These are phyloP conservation scores for Pentalonia nigronervosa DNA, from an alignment of 1,140 invertebrate genomes.

Conservation along the genomic window DNA sequence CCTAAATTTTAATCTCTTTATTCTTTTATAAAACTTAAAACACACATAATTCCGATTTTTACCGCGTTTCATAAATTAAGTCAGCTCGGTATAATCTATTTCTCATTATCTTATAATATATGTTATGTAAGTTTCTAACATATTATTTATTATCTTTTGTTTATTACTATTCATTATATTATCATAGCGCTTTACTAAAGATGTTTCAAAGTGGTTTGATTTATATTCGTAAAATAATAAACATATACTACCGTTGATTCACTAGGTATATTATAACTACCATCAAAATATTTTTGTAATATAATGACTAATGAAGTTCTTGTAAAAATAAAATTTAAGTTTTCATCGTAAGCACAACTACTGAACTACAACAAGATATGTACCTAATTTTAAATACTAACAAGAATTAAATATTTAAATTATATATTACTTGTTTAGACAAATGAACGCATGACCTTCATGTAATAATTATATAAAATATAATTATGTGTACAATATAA, in stretches of 20 bases:
- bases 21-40: slow-evolving; percentile 38
- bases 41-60: slow-evolving; percentile 30
- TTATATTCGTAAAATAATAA: slow-evolving; percentile 2
- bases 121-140: slow-evolving; percentile 13
- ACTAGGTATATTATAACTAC: neutral
- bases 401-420: neutral
- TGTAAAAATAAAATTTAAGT: neutral
- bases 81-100: slow-evolving; percentile 27
- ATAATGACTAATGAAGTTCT: neutral
- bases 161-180: neutral
- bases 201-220: slow-evolving; percentile 13
- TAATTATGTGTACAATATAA: neutral
- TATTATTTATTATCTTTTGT: slow-evolving; percentile 43
- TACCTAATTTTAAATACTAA: neutral
- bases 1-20: slow-evolving; percentile 22
- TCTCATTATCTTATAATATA: slow-evolving; percentile 37
- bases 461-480: neutral
- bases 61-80: slow-evolving; percentile 28
- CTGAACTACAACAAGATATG: neutral
- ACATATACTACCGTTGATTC: neutral
- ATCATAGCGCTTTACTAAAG: neutral
- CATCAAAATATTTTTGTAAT: neutral
- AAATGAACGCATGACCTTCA: neutral
- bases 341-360: neutral
- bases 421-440: neutral